Percentiles rank a stretch among this genome's conserved stretches.
Conservation (phyloP, 2,888 invertebrate species). For the Drosophila robusta region DNA sequence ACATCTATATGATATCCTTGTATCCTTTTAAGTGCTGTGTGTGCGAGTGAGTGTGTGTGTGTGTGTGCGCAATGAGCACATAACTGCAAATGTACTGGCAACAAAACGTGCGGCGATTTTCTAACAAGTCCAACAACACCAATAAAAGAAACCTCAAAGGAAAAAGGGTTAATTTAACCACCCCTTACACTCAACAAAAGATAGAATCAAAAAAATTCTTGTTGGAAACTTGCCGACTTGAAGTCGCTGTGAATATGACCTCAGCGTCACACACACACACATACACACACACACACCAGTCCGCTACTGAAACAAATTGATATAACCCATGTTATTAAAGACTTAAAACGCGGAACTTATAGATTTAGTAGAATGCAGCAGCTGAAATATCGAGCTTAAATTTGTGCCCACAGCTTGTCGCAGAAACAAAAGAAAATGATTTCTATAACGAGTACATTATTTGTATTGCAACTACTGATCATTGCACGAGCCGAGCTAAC, state of each 20-base stretch:
- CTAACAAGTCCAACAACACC: conserved; percentile 56
- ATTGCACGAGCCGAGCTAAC: not conserved
- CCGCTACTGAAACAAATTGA: not conserved
- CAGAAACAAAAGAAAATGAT: conserved; percentile 13
- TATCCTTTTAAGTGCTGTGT: conserved; percentile 10
- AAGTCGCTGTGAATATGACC: conserved; percentile 41
- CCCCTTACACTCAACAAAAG: not conserved
- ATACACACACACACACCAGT: not conserved
- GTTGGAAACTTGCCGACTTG: conserved; percentile 42
- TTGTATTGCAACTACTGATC: not conserved
- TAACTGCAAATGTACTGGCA: conserved; percentile 80
- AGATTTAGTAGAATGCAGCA: not conserved
- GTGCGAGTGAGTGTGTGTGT: conserved; percentile 4
- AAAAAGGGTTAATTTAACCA: conserved; percentile 56
- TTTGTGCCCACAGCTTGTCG: not conserved
- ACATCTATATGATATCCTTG: conserved; percentile 46
- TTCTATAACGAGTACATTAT: not conserved
- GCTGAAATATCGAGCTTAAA: not conserved
- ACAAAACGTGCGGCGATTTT: conserved; percentile 75
- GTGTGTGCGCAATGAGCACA: conserved; percentile 68
- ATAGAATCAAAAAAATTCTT: conserved; percentile 22
- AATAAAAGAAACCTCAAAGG: conserved; percentile 38
- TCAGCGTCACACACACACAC: conserved; percentile 9
- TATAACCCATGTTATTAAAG: not conserved
- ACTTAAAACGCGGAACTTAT: conserved; percentile 15